Conservation (phyloP, 2,888 invertebrate genomes). For the Sesia bembeciformis region DNA sequence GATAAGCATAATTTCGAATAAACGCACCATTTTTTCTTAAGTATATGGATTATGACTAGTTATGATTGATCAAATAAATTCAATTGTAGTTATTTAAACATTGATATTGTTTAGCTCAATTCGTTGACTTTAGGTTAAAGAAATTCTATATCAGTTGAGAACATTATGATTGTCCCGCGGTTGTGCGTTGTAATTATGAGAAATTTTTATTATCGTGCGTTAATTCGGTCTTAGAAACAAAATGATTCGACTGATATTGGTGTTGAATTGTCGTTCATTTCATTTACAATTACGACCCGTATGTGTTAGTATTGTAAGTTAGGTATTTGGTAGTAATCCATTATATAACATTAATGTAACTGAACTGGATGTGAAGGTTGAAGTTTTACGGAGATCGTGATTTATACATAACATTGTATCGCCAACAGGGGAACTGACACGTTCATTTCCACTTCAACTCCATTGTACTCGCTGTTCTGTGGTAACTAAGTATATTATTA, state of each 20-base stretch:
- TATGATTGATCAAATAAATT: slow-evolving; percentile 1
- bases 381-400: neutral
- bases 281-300: slow-evolving; percentile 5
- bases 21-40: slow-evolving; percentile 12
- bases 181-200: slow-evolving; percentile 55
- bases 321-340: slow-evolving; percentile 8
- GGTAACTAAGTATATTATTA: slow-evolving; percentile 26
- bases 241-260: slow-evolving; percentile 41
- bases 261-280: slow-evolving; percentile 1
- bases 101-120: slow-evolving; percentile 43
- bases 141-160: slow-evolving; percentile 36
- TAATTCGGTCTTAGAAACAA: slow-evolving; percentile 46
- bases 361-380: slow-evolving; percentile 13
- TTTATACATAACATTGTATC: neutral
- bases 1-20: slow-evolving; percentile 40
- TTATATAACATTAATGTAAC: slow-evolving; percentile 11
- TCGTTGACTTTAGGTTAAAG: slow-evolving; percentile 53
- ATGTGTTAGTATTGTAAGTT: slow-evolving; percentile 8
- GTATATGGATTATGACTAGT: slow-evolving; percentile 3
- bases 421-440: neutral
- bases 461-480: slow-evolving; percentile 39
- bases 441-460: slow-evolving; percentile 23
- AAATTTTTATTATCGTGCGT: slow-evolving; percentile 40
- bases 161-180: slow-evolving; percentile 39
- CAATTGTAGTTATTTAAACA: neutral